phyloP scores from a whole-genome alignment of 1,140 invertebrate genomes.

The Maconellicoccus hirsutus region DNA sequence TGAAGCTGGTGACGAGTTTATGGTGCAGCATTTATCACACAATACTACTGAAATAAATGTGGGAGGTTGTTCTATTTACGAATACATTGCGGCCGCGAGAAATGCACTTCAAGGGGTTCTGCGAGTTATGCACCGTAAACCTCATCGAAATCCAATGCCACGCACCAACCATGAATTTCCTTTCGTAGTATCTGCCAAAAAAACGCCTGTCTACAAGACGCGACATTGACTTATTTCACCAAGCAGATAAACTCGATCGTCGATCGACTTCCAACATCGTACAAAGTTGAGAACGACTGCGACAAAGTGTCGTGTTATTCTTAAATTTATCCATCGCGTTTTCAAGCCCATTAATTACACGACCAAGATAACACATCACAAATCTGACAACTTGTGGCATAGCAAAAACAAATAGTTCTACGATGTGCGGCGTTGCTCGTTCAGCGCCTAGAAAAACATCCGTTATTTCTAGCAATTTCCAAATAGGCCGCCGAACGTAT shows the following conservation, averaged over 20 bases:
- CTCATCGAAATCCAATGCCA: too few relatives aligned
- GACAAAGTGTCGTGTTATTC: slow-evolving; percentile 1
- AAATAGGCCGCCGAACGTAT: not conserved
- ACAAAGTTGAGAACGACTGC: not conserved
- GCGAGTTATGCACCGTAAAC: too few relatives aligned
- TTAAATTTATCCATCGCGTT: not conserved
- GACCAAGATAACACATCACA: not conserved
- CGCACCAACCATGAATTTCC: too few relatives aligned
- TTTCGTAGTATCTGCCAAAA: too few relatives aligned
- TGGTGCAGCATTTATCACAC: not conserved
- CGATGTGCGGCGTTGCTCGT: not conserved
- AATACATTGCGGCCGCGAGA: not conserved
- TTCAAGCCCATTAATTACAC: not conserved
- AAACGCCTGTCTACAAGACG: too few relatives aligned
- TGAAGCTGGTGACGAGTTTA: not conserved
- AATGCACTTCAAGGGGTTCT: not conserved
- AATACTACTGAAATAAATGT: not conserved
- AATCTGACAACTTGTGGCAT: slow-evolving; percentile 7
- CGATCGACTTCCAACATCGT: too few relatives aligned
- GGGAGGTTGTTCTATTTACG: slow-evolving; percentile 7
- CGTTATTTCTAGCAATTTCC: not conserved
- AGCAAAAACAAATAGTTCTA: slow-evolving; percentile 3
- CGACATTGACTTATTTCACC: too few relatives aligned
- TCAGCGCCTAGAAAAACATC: not conserved
- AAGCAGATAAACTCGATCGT: too few relatives aligned